Percentiles rank a stretch among this genome's conserved stretches.
phyloP scores from a whole-genome alignment of 2,888 invertebrate genomes.

The Spisula subtruncata region DNA sequence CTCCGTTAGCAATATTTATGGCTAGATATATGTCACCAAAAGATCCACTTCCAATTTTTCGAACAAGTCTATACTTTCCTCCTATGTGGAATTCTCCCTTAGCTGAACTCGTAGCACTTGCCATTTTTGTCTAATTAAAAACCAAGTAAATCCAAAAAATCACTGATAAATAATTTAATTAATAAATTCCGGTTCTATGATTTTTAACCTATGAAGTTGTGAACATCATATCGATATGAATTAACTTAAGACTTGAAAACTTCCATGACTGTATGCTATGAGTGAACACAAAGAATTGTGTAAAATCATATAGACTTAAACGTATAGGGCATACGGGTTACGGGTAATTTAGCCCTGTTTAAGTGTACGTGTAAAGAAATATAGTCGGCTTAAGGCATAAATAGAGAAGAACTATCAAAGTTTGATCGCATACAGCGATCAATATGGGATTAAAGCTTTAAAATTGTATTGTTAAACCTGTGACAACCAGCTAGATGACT shows the following conservation, averaged over 20 bases:
- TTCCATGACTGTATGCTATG: not conserved
- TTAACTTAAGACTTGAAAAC: not conserved
- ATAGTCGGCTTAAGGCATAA: constrained; percentile 49
- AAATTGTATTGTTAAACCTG: constrained; percentile 21
- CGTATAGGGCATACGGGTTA: constrained; percentile 38
- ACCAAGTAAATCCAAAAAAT: not conserved
- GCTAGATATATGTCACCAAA: constrained; percentile 88
- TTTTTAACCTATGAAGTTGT: not conserved
- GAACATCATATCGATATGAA: not conserved
- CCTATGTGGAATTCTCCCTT: constrained; percentile 86
- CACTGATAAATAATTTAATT: not conserved
- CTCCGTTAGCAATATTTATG: constrained; percentile 86
- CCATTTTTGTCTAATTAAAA: constrained; percentile 67
- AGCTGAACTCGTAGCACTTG: constrained; percentile 79
- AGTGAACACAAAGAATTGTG: constrained; percentile 43
- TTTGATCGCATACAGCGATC: constrained; percentile 13
- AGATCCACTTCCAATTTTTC: constrained; percentile 88
- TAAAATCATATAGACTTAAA: constrained; percentile 31
- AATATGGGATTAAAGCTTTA: constrained; percentile 19
- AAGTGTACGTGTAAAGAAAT: constrained; percentile 48
- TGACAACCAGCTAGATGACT: not conserved
- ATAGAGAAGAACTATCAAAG: not conserved
- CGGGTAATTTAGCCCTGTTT: constrained; percentile 58
- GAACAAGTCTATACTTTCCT: constrained; percentile 86
- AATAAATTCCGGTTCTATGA: not conserved